Base-by-base conservation (phyloP, 2,113 vertebrate genomes). In the Psilopsiagon aymara region DNA sequence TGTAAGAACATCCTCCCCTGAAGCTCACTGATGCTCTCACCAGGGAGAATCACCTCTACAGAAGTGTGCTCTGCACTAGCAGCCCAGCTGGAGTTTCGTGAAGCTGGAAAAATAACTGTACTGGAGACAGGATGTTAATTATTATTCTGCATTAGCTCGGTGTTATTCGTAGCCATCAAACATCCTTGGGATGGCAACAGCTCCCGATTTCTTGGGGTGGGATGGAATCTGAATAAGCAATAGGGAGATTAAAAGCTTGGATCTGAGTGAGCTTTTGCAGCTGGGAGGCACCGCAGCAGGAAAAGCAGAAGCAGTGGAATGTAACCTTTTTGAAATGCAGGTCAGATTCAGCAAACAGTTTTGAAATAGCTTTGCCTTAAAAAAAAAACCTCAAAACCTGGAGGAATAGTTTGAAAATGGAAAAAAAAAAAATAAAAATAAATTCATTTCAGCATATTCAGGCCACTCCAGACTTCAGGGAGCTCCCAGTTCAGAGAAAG, bases 401-500 rank as follows among this genome's bases (percentile, higher is more conserved):
- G 53, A 86, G 31, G 46, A 82, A 43, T 43, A 49, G 25, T 49
- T 85, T 55, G 67, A 44, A 90, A 87, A 79, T 33, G 16, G 71
- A 17, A 76, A 73, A 57, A 60, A 21, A 10, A n/a, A 47, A 63
- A 15, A 59, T 44, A 47, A 37, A 28, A 66, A 13, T 24, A 64
- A 51, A 68, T 43, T 31, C 6, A 52, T 78, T 90, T 71, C 52
- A 57, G 47, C 51, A 18, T 44, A 82, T 81, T 78, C 27, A 62
- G 64, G 79, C 47, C 73, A 60, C 24, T 24, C 69, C 49, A 70
- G 85, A 24, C 52, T 90, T 83, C 7, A 51, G 55, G 80, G 91
- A 91, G 69, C 73, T 60, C 68, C 73, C 57, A 51, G 71, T 73
- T 89, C 90, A 84, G 94, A 88, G 68, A 82, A 92, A 95, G 87